A percentile compares a stretch with the other conserved stretches of the same genome.
Conservation (phyloP, 1,140 invertebrate genomes). For the Acyrthosiphon pisum region DNA sequence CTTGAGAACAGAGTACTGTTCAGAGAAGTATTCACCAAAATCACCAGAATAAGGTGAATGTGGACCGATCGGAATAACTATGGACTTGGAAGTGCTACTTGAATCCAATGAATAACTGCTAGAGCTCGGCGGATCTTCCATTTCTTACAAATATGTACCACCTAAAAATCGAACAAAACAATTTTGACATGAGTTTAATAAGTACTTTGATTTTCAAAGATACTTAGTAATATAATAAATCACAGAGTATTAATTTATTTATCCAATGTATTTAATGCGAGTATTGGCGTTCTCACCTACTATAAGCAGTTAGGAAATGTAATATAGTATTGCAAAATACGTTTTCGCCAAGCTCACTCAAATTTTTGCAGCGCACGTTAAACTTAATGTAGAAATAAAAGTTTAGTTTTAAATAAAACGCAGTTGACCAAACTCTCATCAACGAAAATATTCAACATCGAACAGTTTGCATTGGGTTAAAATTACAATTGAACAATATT, state of each 20-base stretch:
- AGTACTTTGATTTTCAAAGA: background rate
- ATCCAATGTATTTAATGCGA: background rate
- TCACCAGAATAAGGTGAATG: constrained; percentile 14
- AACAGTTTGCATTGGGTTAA: background rate
- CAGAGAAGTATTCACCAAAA: constrained; percentile 8
- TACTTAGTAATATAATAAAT: background rate
- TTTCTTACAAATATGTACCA: background rate
- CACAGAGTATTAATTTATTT: background rate
- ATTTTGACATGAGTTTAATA: background rate
- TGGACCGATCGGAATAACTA: background rate
- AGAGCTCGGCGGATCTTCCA: background rate
- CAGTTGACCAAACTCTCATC: background rate
- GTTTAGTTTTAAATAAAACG: background rate
- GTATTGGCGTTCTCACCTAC: background rate
- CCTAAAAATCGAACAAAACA: background rate
- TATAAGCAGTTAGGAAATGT: background rate
- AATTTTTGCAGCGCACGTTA: background rate
- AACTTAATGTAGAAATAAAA: background rate
- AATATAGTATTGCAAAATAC: background rate
- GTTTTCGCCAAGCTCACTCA: background rate
- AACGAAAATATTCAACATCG: background rate
- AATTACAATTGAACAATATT: background rate
- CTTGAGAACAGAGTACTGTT: constrained; percentile 31
- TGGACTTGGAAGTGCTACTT: background rate
- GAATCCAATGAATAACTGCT: background rate